Conservation (phyloP, 2,113 vertebrate species). For the Hypocryptadius cinnamomeus region DNA sequence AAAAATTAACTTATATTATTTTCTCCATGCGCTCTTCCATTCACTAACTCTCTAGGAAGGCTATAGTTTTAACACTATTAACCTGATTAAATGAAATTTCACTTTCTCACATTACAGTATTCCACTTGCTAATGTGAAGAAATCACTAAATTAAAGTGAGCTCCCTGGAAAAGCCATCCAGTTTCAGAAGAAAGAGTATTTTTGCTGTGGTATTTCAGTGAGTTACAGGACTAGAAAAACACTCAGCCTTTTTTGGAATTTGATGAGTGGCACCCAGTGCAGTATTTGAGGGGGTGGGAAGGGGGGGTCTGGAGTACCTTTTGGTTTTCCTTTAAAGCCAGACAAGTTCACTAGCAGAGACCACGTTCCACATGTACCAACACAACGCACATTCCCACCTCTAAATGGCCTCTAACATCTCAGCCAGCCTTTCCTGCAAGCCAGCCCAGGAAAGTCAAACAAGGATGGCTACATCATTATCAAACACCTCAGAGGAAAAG, state of each 20-base stretch:
- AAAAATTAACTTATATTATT: neutral
- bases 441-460: neutral
- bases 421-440: neutral
- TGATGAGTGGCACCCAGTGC: neutral
- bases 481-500: neutral
- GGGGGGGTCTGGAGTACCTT: neutral
- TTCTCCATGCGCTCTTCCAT: neutral
- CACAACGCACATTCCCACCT: neutral
- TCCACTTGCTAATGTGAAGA: neutral
- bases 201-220: neutral
- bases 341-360: neutral
- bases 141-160: neutral
- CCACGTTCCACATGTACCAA: neutral
- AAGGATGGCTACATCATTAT: neutral
- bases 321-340: neutral
- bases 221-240: neutral
- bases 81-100: neutral
- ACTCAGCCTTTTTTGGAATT: neutral
- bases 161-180: neutral
- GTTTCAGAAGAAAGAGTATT: neutral
- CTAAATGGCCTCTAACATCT: neutral
- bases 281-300: neutral
- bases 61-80: neutral
- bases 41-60: neutral
- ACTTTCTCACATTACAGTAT: neutral